Conservation (phyloP, 1,140 invertebrate genomes). For the Micrasema longulum region DNA sequence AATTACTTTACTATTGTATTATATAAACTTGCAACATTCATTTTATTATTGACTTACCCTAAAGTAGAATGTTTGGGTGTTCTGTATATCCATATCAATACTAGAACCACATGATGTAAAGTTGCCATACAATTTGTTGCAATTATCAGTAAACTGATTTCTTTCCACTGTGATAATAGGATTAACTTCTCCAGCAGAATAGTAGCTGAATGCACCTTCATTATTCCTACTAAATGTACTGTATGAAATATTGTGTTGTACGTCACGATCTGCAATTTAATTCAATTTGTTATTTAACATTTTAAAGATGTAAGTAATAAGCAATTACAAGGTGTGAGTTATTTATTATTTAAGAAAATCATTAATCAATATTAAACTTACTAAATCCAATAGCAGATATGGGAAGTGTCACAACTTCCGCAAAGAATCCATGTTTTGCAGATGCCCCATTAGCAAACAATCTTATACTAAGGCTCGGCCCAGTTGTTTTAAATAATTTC, state of each 20-base stretch:
- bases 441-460: slow-evolving; percentile 95
- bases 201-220: slow-evolving; percentile 88
- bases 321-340: background rate
- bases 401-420: slow-evolving; percentile 95
- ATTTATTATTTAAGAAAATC: background rate
- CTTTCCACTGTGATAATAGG: slow-evolving; percentile 90
- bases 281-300: too few relatives aligned
- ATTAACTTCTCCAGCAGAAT: slow-evolving; percentile 95
- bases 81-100: slow-evolving; percentile 91
- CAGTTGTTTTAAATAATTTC: slow-evolving; percentile 79
- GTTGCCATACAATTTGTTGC: slow-evolving; percentile 93
- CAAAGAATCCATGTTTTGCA: slow-evolving; percentile 94
- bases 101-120: slow-evolving; percentile 90
- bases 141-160: slow-evolving; percentile 90
- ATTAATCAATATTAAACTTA: too few relatives aligned
- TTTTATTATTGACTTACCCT: slow-evolving; percentile 70
- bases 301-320: background rate
- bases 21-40: too few relatives aligned
- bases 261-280: slow-evolving; percentile 86
- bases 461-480: slow-evolving; percentile 88
- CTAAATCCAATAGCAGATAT: slow-evolving; percentile 90
- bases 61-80: slow-evolving; percentile 90
- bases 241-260: slow-evolving; percentile 91
- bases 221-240: slow-evolving; percentile 87
- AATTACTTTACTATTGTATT: too few relatives aligned